Evolutionary conservation across 2,797 vertebrate genomes (phyloP).

Genomic region (Tachyglossus aculeatus): DNA sequence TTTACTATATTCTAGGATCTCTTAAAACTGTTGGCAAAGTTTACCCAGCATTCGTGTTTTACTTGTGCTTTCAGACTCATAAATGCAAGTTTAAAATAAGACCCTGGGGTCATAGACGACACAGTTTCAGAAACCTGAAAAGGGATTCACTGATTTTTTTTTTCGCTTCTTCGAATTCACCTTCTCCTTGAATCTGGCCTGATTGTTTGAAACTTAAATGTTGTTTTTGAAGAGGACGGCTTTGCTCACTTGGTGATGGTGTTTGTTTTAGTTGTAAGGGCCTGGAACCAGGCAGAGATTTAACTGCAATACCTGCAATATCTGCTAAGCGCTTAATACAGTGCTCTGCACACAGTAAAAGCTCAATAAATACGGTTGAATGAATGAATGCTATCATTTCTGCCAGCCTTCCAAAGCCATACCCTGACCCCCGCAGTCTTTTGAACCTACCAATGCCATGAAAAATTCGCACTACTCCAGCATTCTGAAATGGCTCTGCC

Average conservation of each 20-base stretch:
- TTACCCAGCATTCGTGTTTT: slow-evolving; percentile 47
- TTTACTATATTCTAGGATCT: slow-evolving; percentile 59
- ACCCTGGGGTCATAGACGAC: slow-evolving; percentile 33
- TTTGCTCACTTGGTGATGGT: slow-evolving; percentile 61
- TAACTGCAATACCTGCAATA: not conserved
- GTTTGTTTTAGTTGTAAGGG: no score
- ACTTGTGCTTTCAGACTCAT: slow-evolving; percentile 50
- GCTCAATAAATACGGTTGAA: no score
- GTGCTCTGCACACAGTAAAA: no score
- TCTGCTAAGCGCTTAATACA: no score
- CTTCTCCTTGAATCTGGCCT: slow-evolving; percentile 23
- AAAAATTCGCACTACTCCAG: slow-evolving; percentile 45
- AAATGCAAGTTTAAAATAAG: slow-evolving; percentile 44
- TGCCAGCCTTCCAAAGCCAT: slow-evolving; percentile 77
- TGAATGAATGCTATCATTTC: slow-evolving; percentile 69
- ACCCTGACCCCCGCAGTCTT: slow-evolving; percentile 47
- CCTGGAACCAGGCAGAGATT: slow-evolving; percentile 32
- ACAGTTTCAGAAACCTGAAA: slow-evolving; percentile 19
- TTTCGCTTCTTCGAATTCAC: slow-evolving; percentile 6
- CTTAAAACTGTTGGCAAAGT: slow-evolving; percentile 58
- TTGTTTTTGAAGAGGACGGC: slow-evolving; percentile 58
- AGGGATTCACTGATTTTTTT: slow-evolving; percentile 46
- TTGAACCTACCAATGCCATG: slow-evolving; percentile 51
- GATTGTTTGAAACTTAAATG: slow-evolving; percentile 64
- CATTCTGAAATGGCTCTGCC: slow-evolving; percentile 55